Evolutionary conservation across 2,797 vertebrate species (phyloP), one percentile per base, ranked within the genome.

Genomic region (Coregonus suidteri): DNA sequence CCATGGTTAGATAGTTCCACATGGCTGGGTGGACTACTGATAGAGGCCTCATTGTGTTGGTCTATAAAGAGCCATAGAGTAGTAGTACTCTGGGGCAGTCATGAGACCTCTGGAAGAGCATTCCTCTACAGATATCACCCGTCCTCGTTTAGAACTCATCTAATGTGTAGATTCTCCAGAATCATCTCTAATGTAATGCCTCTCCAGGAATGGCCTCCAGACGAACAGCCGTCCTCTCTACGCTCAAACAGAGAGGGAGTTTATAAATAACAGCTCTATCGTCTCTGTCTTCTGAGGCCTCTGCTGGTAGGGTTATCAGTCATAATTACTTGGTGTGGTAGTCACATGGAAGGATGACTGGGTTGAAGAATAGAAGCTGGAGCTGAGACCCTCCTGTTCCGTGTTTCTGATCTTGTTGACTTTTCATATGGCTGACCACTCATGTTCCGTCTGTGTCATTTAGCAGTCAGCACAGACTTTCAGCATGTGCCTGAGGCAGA

Each of bases 21-120:
- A 92, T 89, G 90, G 88, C 89, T 91, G 91, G 89, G 91, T 91
- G 87, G 88, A 85, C 86, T 85, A 86, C 81, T 88, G 84, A 94
- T 93, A 94, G 92, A 92, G 90, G 87, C 83, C 79, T 91, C 90
- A 93, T 93, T 95, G 93, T 95, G 85, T 76, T 80, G 30, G 77
- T 3, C 25, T 79, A 90, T 89, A 92, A 92, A 90, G 86, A 85
- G 86, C 82, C 80, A 86, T 81, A 88, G 80, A 91, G 82, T 75
- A 67, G 68, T 69, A 81, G 81, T 83, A 83, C 85, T 90, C 86
- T 78, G 37, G 87, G 47, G 88, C 84, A 90, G 93, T 94, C 93
- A 94, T 83, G 90, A 89, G 93, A 91, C 88, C 83, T 70, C 84
- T 92, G 81, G 78, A 86, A 76, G 80, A 81, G 84, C 92, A 91